Evolutionary conservation across 2,113 vertebrate genomes (phyloP), one percentile per base, ranked within the genome.

Genomic region (Todiramphus saurophagus): DNA sequence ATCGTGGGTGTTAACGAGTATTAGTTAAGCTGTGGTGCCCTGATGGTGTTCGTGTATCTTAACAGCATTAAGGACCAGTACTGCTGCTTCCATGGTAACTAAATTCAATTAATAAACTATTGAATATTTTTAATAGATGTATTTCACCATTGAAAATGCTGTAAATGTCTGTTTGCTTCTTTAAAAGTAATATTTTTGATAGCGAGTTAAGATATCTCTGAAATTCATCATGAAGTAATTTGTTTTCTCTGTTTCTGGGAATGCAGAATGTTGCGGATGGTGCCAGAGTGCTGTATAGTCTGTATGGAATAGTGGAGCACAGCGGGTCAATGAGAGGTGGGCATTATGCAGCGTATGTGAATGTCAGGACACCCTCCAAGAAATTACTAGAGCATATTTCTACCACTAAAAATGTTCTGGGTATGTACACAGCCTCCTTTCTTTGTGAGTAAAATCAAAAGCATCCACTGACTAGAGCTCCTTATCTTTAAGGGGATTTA

Each of bases 231-330:
- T 83, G 27, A 82, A 94, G 63, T 95, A 87, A 90, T 39, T 66
- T 87, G 23, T 80, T 92, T 68, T 84, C 58, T 64, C 25, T 96
- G 72, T 41, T 86, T 87, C 46, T 94, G 83, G 78, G 44, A 70
- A 62, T 66, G 94, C 81, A 99, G 99, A 99, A 99, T 37, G 98
- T 99, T 41, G 96, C 91, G 7, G 96, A 98, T 9, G 98, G 98
- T 64, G 98, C 98, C 77, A 97, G 98, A 79, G 99, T 99, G 95
- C 98, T 99, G 5, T 99, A 99, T n/a, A 98, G 98, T 64, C 98
- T 99, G 25, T 99, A 99, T 33, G 99, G 99, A 90, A 98, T 99
- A 91, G 99, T 99, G 41, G 99, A 99, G 78, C 99, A 99, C 60
- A 99, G 98, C 6, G 99, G 99, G 55, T 99, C 99, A 0, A 99